Evolutionary conservation across 2,888 invertebrate genomes (phyloP).

Genomic region (Glaucopsyche alexis): DNA sequence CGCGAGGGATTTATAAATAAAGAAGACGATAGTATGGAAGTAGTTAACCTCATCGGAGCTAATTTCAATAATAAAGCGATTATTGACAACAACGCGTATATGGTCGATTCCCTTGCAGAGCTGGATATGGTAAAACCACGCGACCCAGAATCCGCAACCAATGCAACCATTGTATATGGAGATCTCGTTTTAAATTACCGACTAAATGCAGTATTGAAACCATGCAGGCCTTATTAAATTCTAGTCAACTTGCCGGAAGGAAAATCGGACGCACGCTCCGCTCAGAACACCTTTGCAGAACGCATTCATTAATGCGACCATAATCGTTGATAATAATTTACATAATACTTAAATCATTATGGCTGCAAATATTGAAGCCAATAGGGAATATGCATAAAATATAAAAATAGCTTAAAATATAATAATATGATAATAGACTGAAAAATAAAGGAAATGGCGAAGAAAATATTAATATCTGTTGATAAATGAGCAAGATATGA

Average conservation of each 20-base stretch:
- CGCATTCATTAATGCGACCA: slow-evolving; percentile 3
- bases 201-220: slow-evolving; percentile 22
- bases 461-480: too few species aligned
- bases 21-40: slow-evolving; percentile 13
- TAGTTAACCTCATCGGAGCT: slow-evolving; percentile 34
- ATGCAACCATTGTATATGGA: slow-evolving; percentile 45
- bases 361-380: not conserved
- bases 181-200: slow-evolving; percentile 36
- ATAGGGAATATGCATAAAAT: too few species aligned
- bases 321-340: not conserved
- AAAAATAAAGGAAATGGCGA: too few species aligned
- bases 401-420: too few species aligned
- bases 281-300: not conserved
- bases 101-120: slow-evolving; percentile 42
- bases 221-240: slow-evolving; percentile 22
- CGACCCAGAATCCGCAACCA: slow-evolving; percentile 45
- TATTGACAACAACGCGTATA: slow-evolving; percentile 40
- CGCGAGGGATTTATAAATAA: too few species aligned
- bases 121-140: slow-evolving; percentile 43
- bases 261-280: not conserved
- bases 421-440: too few species aligned
- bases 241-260: slow-evolving; percentile 14
- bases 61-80: slow-evolving; percentile 45
- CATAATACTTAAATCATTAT: not conserved
- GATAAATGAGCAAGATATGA: too few species aligned